Base-by-base conservation (phyloP, 2,888 invertebrate genomes). In the Thyatira batis region DNA sequence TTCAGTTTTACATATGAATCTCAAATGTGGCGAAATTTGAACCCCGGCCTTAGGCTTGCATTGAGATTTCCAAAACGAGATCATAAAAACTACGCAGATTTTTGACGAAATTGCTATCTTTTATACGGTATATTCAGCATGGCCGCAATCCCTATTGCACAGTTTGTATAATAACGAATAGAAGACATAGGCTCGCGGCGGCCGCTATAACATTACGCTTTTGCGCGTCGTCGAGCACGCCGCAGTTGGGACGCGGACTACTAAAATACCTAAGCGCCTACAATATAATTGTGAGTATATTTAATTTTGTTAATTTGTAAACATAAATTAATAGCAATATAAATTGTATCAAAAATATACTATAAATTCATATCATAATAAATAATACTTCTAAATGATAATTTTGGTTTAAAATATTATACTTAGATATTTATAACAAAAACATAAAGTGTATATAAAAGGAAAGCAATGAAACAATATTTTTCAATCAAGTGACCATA, bases 191-290 rank as follows among this genome's bases (percentile, higher is more conserved):
- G 46, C 50, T 39, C 46, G 17, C 17, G 46, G 23, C n/a, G 2
- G 20, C 20, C 9, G 9, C 17, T 9, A 13, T 10, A 50, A 46
- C 54, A 54, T 50, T 46, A 50, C 50, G 45, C 46, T 45, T 25
- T 45, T 54, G 54, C 45, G 30, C 45, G 49, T 39, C 30, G 50
- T 20, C 10, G 45, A 45, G 50, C 45, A 27, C 33, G 54, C 46
- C 13, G 33, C n/a, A 33, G 23, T 30, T 5, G 17, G 30, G 28
- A 20, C 53, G 44, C 49, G 48, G 39, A 23, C 48, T 17, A 27
- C 45, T 21, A 5, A 10, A 20, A 3, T n/a, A 45, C 8, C 20
- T 23, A 27, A 17, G 17, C 27, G 27, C 27, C 39, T n/a, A 39
- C 13, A 39, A 8, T 17, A 17, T 17, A n/a, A 39, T 39, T 8